Base-by-base conservation (phyloP, 1,140 invertebrate species). In the Apis cerana region DNA sequence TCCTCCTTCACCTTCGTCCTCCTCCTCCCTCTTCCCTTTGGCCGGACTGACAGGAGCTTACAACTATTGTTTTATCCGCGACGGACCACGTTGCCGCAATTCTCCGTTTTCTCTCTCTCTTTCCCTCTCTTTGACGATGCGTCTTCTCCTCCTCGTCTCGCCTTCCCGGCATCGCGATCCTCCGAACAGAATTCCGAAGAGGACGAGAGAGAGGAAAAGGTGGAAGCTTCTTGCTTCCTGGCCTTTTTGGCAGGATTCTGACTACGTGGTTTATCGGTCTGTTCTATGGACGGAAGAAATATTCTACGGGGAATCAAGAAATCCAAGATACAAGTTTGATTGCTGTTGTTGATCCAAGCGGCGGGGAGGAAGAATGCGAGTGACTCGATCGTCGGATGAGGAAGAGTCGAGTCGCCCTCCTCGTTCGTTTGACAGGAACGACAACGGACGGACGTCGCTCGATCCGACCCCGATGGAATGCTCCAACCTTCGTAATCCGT, bases 11-110 rank as follows among this genome's bases (percentile, higher is more conserved):
- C 56, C 71, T 65, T 74, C 52, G 43, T 27, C 81, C 65, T 52
- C 27, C 33, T 43, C 33, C 33, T 43, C 69, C 64, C 33, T 43
- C 75, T 67, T 70, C 65, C 64, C 82, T 76, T 81, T 68, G 80
- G 48, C 70, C 70, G 67, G 80, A 43, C 75, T 83, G 88, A 80
- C 85, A 84, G 89, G 85, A 86, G 85, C 75, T 89, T 81, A 83
- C 86, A 87, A 88, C 82, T 76, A 88, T 89, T 89, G 88, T 88
- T 88, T 89, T 88, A 86, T 59, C 85, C 80, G 82, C 76, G 72
- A 75, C 75, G 69, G 70, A 84, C 76, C 61, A 71, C 72, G 65
- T 88, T 85, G 80, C 62, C 61, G 84, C 81, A 86, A 88, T 84
- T 76, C 69, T 52, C 27, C 50, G 50, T 21, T 52, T 43, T 58